Base-by-base conservation (phyloP, 2,797 vertebrate species). In the Periophthalmus magnuspinnatus region DNA sequence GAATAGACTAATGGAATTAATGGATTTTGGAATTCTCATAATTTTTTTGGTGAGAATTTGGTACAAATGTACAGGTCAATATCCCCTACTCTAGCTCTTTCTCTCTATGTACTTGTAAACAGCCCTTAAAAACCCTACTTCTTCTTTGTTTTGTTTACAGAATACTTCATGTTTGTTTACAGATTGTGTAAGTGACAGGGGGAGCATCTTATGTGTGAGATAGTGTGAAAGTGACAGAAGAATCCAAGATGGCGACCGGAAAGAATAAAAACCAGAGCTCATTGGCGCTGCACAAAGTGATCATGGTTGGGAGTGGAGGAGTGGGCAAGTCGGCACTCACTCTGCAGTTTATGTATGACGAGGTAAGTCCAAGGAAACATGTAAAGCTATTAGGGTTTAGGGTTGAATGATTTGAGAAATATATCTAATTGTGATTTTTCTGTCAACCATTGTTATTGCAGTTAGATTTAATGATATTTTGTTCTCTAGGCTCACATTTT, bases 291-390 rank as follows among this genome's bases (percentile, higher is more conserved):
- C 97, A 99, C 93, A 99, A 99, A 92, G 97, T 99, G 89, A 99
- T 99, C 83, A 99, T 99, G 97, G 97, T 99, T 81, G 97, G 97
- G 82, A 99, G 97, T 0, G 97, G 97, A 68, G 97, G 97, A 1
- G 97, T 99, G 68, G 97, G 97, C 81, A 99, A 99, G 93, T 99
- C 97, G 0, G 97, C 97, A 22, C 93, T 99, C 82, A 99, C 97
- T 0, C 93, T 99, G 71, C 97, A 99, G 88, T 99, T 99, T 86
- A 98, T 99, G 97, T 99, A 99, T 7, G 97, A 99, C 79, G 97
- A 99, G 97, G 97, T 99, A 88, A 91, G 89, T 80, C 52, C 2
- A 48, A 24, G 32, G 5, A 14, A 48, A 17, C 16, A 6, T 6
- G 28, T 28, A 28, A 28, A 28, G 28, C 28, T 28, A 28, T 28